Conservation (phyloP, 2,113 vertebrate species). For the Gymnocephalus cernua region DNA sequence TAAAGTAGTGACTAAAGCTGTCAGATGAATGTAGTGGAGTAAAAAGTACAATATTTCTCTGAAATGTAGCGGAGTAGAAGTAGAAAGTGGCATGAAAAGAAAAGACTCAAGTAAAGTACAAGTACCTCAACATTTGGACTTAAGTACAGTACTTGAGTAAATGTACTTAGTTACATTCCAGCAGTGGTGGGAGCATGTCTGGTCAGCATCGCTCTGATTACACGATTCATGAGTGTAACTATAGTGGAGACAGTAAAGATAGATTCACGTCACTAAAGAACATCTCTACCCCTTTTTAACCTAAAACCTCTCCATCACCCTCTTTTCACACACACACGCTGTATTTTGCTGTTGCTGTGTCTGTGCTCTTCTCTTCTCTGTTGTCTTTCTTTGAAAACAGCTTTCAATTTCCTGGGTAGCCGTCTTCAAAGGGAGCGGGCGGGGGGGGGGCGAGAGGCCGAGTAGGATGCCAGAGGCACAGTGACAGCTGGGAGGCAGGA, state of each 20-base stretch:
- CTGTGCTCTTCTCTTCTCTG: constrained; percentile 58
- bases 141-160: too few species aligned
- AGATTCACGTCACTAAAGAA: constrained; percentile 3
- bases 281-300: constrained; percentile 25
- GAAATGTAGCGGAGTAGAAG: too few species aligned
- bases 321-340: constrained; percentile 25
- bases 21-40: too few species aligned
- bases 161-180: too few species aligned
- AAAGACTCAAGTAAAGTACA: too few species aligned
- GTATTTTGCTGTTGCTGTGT: constrained; percentile 5
- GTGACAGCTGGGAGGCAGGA: constrained; percentile 86
- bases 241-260: neutral
- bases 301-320: constrained; percentile 44
- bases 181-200: neutral
- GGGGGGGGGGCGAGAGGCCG: constrained; percentile 53
- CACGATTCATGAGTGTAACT: neutral
- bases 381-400: constrained; percentile 81
- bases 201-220: constrained; percentile 3
- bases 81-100: too few species aligned
- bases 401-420: constrained; percentile 86
- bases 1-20: too few species aligned
- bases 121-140: too few species aligned
- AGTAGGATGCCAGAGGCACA: constrained; percentile 78
- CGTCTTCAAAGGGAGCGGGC: constrained; percentile 76
- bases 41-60: too few species aligned